Base-by-base conservation (phyloP, 2,888 invertebrate species). In the Leptura quadrifasciata region DNA sequence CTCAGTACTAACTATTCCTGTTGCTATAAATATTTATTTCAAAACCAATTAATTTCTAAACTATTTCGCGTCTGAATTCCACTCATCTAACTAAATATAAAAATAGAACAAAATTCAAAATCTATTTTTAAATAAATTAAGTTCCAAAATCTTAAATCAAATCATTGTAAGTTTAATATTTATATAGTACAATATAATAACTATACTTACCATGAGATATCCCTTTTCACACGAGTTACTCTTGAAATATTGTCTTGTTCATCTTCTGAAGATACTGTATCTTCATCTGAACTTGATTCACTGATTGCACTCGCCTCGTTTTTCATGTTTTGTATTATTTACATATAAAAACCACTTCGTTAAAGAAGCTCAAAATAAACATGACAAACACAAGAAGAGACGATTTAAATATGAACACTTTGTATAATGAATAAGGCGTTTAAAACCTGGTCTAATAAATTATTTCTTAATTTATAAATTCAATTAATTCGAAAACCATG, bases 171-270 rank as follows among this genome's bases (percentile, higher is more conserved):
- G 31, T 24, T 3, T 60, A 24, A 60, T 10, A 21, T 24, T 55
- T 0, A 20, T 55, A 1, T 58, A 5, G 17, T 17, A 39, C 5
- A 24, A 24, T 24, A 24, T 24, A 24, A 5, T 24, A 58, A 27
- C 39, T 74, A 20, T 72, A 81, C 83, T 83, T 82, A 86, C 86
- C 85, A 84, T 60, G 78, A 74, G 47, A 82, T 74, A 31, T 76
- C 77, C 60, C 84, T 80, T 80, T 80, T 84, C 63, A 20, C 76
- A 18, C 82, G 74, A 39, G 55, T 21, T 65, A 68, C 8, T 57
- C 52, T 55, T 31, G 15, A 61, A 72, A 61, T 15, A 72, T 72
- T 67, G 73, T 83, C 81, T 10, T 61, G 69, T 64, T 83, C 84
- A 69, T 84, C 84, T 63, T 68, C 75, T 8, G 79, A 79, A 61